Evolutionary conservation across 2,888 invertebrate genomes (phyloP), one percentile per base, ranked within the genome.

Genomic region (Azorinus chamasolen): DNA sequence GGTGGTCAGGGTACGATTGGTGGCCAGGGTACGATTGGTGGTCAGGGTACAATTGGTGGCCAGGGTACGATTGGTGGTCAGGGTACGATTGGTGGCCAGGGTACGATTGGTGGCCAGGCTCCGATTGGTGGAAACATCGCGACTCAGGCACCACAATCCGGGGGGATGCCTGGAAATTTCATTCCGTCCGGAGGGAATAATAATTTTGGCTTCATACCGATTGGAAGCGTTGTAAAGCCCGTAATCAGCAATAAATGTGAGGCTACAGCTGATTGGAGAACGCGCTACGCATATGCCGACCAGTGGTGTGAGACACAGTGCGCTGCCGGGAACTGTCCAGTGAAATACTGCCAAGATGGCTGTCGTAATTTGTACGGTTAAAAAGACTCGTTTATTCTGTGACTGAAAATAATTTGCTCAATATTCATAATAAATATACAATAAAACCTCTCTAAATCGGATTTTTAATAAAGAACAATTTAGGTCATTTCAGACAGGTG

Each of bases 301-400:
- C 71, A 64, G 22, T 83, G 83, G 83, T 83, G 83, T 43, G 39
- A 45, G 45, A 66, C 77, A 12, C 79, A 83, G 62, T 83, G 83
- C 46, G 59, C 69, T 12, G 53, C 65, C 22, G 78, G 81, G n/a
- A 78, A 77, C 58, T 81, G 81, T 58, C 81, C 81, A 2, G 37
- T 37, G 14, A 58, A 65, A 37, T 81, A 78, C 27, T 81, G 81
- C 54, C 57, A 70, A 37, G 62, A 71, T 65, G 65, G 62, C 16
- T 78, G 81, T 27, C 54, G 71, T 48, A 32, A 48, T 22, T 48
- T 50, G 16, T 50, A 39, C 22, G 62, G 62, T 37, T 37, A 51
- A 62, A 32, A 32, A 32, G 32, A 32, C 32, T 6, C 32, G 10
- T 32, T 32, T n/a, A n/a, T 32, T 10, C 4, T 6, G 32, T 32